These are phyloP conservation scores for Centruroides vittatus DNA, from an alignment of 1,140 invertebrate species.

Conservation along the genomic window DNA sequence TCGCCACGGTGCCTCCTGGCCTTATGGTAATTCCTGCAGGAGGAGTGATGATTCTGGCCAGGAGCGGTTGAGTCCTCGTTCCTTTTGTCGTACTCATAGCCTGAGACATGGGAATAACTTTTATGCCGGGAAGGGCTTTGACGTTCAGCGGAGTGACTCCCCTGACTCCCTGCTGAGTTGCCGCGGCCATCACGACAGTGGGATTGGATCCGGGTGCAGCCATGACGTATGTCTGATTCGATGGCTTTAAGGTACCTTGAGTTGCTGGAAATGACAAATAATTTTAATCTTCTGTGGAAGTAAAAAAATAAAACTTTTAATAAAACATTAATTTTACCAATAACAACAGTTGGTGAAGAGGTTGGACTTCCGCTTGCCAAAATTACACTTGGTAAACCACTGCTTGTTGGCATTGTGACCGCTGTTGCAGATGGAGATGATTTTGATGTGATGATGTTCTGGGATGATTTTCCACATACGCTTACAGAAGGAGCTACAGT, in stretches of 20 bases:
- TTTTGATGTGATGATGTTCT: no score
- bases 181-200: neutral
- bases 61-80: neutral
- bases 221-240: slow-evolving; percentile 1
- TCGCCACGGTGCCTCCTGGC: neutral
- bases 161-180: neutral
- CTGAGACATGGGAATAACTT: slow-evolving; percentile 5
- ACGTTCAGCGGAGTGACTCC: neutral
- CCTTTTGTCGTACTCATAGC: neutral
- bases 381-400: no score
- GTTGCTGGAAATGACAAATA: neutral
- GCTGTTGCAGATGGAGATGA: no score
- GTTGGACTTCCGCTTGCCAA: no score
- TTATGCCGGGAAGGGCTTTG: slow-evolving; percentile 1
- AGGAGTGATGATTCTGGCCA: slow-evolving; percentile 3
- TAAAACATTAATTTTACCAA: no score
- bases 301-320: no score
- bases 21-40: neutral
- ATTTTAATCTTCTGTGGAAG: no score
- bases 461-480: no score
- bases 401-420: no score
- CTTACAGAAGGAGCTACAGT: no score
- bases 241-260: slow-evolving; percentile 1
- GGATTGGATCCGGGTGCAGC: neutral
- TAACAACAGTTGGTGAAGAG: no score